Base-by-base conservation (phyloP, 2,113 vertebrate species). In the Mormyrus iriodes region DNA sequence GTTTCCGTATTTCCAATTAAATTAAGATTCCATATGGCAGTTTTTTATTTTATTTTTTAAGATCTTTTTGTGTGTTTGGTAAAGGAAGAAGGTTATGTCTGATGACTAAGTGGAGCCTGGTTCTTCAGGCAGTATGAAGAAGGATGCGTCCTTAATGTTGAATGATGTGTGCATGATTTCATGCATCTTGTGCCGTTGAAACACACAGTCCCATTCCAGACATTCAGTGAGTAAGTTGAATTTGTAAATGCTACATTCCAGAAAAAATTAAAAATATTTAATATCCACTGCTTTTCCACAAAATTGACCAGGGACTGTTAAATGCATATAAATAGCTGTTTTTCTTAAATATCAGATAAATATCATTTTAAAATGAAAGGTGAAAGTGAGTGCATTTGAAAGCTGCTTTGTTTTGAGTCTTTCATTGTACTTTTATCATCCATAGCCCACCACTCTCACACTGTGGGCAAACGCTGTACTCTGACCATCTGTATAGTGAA, bases 401-500 rank as follows among this genome's bases (percentile, higher is more conserved):
- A 76, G 69, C 93, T 93, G 94, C 92, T 90, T 94, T 93, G 93
- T 61, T 79, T 21, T 73, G 12, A 49, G 42, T 9, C 17, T 48
- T 79, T 35, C 39, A 6, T 53, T 15, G 42, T 76, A 35, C 35
- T 39, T 31, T 17, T 76, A 15, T 39, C 31, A 10, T 69, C n/a
- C 6, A 65, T 3, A 65, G 8, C 58, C 58, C 58, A 2, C 58
- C 24, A 7, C 61, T 15, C 69, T 39, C 51, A 3, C 69, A 17
- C 69, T 76, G 69, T 73, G 69, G 31, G 31, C 7, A 39, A 17
- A 73, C 27, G 5, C 65, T 73, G 69, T 15, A 73, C 69, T 39
- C 69, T 73, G 27, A 73, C 69, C 69, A n/a, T 39, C 27, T 39
- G 69, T 35, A 35, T 35, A 73, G 31, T 24, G 24, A 27, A 17